Percentiles rank a stretch among this genome's conserved stretches.
Conservation (phyloP, 1,140 invertebrate species). For the Lysiphlebus fabarum region DNA sequence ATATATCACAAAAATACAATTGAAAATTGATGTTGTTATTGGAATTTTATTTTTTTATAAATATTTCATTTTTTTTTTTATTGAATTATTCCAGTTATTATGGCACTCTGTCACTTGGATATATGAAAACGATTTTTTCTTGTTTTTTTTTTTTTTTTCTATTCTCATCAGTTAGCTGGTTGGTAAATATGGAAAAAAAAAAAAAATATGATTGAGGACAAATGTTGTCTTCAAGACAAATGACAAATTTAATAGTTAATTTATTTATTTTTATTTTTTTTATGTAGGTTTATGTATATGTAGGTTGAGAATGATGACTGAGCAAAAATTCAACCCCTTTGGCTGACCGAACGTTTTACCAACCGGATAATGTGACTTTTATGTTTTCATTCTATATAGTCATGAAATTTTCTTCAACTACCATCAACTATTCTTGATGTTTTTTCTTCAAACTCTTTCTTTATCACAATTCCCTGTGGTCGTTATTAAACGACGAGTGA, state of each 20-base stretch:
- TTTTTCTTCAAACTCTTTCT: no score
- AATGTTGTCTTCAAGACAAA: conserved; percentile 16
- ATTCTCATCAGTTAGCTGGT: no score
- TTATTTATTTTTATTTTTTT: no score
- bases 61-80: neutral
- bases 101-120: neutral
- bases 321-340: conserved; percentile 19
- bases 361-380: conserved; percentile 26
- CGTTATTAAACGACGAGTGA: neutral
- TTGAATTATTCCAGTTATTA: neutral
- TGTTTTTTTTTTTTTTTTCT: no score
- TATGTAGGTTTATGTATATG: neutral
- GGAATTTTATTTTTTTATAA: neutral
- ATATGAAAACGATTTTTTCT: neutral
- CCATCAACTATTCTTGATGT: no score
- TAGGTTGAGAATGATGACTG: conserved; percentile 20
- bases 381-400: conserved; percentile 14
- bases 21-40: no score
- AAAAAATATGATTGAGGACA: neutral
- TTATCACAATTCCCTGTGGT: no score
- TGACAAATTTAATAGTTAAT: conserved; percentile 15
- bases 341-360: conserved; percentile 24
- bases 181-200: no score
- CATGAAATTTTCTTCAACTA: neutral
- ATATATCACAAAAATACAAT: no score